phyloP scores from a whole-genome alignment of 2,888 invertebrate species.

The Leuctra nigra region DNA sequence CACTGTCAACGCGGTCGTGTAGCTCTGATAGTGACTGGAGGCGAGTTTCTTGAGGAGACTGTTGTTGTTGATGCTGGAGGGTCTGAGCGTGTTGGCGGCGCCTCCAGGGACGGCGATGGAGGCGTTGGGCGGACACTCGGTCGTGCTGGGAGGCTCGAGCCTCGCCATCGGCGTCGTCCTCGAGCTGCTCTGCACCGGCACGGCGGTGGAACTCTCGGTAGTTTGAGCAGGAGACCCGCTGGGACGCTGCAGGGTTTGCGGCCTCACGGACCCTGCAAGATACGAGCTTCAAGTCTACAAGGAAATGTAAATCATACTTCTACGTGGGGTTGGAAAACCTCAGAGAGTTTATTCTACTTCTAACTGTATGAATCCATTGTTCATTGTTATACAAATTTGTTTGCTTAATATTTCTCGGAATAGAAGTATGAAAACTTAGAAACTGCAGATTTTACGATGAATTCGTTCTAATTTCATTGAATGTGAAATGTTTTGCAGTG shows the following conservation, averaged over 20 bases:
- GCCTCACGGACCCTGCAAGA: conserved; percentile 66
- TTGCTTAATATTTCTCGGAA: too few species aligned
- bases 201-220: conserved; percentile 40
- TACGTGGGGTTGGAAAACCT: too few species aligned
- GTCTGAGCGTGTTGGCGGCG: conserved; percentile 23
- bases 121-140: conserved; percentile 66
- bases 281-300: too few species aligned
- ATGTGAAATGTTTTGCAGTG: too few species aligned
- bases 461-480: too few species aligned
- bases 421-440: too few species aligned
- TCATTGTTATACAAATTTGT: too few species aligned
- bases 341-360: too few species aligned
- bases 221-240: conserved; percentile 47
- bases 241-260: conserved; percentile 63
- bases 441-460: too few species aligned
- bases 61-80: conserved; percentile 45
- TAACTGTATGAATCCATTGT: too few species aligned
- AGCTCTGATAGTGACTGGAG: conserved; percentile 80
- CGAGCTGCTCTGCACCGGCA: conserved; percentile 36
- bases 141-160: conserved; percentile 42
- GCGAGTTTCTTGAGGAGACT: conserved; percentile 66
- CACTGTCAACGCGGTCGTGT: conserved; percentile 81
- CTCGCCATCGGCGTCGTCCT: conserved; percentile 41
- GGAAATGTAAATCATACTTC: too few species aligned
- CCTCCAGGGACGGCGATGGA: conserved; percentile 36